Conservation (phyloP, 2,888 invertebrate genomes). For the Crioceris asparagi region DNA sequence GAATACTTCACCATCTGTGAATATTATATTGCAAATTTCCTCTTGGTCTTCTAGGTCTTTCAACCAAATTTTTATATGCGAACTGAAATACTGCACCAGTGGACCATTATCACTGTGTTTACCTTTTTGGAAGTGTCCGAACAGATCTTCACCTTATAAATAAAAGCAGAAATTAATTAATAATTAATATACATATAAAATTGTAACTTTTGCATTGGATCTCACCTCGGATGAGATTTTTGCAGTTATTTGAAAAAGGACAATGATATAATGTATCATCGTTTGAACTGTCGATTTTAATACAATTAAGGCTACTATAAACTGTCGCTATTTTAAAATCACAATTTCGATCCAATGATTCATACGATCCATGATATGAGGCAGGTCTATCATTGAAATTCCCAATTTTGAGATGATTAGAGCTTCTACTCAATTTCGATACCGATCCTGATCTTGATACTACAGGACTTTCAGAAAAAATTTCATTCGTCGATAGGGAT, state of each 20-base stretch:
- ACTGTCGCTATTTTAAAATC: slow-evolving; percentile 11
- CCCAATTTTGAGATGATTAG: slow-evolving; percentile 16
- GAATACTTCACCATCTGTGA: slow-evolving; percentile 25
- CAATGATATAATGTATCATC: too few relatives aligned
- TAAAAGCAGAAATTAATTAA: too few relatives aligned
- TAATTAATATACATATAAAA: too few relatives aligned
- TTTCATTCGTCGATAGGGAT: slow-evolving; percentile 40
- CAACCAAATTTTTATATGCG: slow-evolving; percentile 25
- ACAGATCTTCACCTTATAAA: slow-evolving; percentile 24
- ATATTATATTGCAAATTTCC: slow-evolving; percentile 27
- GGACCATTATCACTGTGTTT: slow-evolving; percentile 29
- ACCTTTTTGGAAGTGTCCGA: slow-evolving; percentile 32
- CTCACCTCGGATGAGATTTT: slow-evolving; percentile 24
- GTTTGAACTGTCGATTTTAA: too few relatives aligned
- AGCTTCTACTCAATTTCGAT: slow-evolving; percentile 21
- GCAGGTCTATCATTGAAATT: slow-evolving; percentile 20
- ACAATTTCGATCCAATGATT: slow-evolving; percentile 23
- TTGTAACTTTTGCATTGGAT: too few relatives aligned
- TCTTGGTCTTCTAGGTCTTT: slow-evolving; percentile 22
- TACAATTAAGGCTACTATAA: too few relatives aligned
- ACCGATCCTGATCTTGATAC: slow-evolving; percentile 28
- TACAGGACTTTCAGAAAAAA: slow-evolving; percentile 30
- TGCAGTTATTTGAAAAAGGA: slow-evolving; percentile 28
- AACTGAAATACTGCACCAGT: slow-evolving; percentile 32
- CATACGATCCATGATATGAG: slow-evolving; percentile 32